These are phyloP conservation scores for Plemyria rubiginata DNA, from an alignment of 2,888 invertebrate species.

Conservation along the genomic window DNA sequence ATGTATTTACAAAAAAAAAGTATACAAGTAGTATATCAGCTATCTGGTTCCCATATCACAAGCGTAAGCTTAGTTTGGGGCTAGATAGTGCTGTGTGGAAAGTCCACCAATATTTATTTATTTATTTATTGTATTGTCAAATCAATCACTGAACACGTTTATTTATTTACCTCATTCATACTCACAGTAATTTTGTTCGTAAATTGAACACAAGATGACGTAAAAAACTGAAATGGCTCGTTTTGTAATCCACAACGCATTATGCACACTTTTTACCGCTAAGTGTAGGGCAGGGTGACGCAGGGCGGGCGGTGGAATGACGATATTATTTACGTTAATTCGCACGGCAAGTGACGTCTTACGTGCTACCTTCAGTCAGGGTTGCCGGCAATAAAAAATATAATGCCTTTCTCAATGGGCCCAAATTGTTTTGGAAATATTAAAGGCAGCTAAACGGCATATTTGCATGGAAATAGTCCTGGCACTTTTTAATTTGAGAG, in stretches of 20 bases:
- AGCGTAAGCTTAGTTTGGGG: too few relatives aligned
- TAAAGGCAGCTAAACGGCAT: slow-evolving; percentile 25
- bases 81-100: too few relatives aligned
- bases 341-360: slow-evolving; percentile 78
- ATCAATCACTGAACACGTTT: neutral
- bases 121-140: too few relatives aligned
- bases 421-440: slow-evolving; percentile 32
- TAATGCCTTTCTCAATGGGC: slow-evolving; percentile 27
- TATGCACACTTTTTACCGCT: slow-evolving; percentile 66
- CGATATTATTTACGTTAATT: slow-evolving; percentile 85
- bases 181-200: neutral
- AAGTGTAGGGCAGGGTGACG: slow-evolving; percentile 72
- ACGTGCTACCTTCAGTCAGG: slow-evolving; percentile 69
- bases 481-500: slow-evolving; percentile 11
- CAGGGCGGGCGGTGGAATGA: slow-evolving; percentile 65
- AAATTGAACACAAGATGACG: neutral
- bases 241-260: slow-evolving; percentile 35
- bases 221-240: slow-evolving; percentile 18
- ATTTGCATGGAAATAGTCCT: slow-evolving; percentile 22
- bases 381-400: slow-evolving; percentile 50
- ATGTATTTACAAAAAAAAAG: too few relatives aligned
- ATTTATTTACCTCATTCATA: neutral
- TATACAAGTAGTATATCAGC: too few relatives aligned
- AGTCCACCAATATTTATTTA: too few relatives aligned
- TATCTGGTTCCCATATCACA: too few relatives aligned